Conservation (phyloP, 2,888 invertebrate genomes). For the Campoplex nolae region DNA sequence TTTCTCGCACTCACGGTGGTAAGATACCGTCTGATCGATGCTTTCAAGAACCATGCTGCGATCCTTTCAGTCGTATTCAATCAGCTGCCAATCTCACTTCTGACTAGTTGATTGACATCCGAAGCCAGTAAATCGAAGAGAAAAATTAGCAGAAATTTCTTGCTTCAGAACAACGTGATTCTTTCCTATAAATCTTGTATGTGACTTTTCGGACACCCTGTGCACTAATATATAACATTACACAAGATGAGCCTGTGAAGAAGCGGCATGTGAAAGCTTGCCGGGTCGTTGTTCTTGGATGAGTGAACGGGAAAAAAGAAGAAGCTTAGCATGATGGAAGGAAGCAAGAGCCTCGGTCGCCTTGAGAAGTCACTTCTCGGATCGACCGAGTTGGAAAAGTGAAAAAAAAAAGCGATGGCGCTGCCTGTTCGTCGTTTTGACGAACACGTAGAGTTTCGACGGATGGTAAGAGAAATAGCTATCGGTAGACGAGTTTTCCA, state of each 20-base stretch:
- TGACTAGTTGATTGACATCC: background rate
- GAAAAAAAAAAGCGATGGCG: constrained; percentile 32
- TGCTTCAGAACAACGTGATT: background rate
- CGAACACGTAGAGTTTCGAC: constrained; percentile 26
- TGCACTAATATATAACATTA: constrained; percentile 51
- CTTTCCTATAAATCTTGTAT: background rate
- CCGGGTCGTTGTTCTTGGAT: constrained; percentile 41
- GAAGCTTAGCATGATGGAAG: background rate
- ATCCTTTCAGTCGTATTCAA: background rate
- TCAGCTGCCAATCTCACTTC: background rate
- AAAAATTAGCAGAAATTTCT: background rate
- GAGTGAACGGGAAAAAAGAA: constrained; percentile 25
- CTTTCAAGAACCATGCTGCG: too few relatives aligned
- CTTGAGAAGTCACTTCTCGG: constrained; percentile 36
- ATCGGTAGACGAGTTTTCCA: constrained; percentile 45
- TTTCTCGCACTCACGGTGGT: too few relatives aligned
- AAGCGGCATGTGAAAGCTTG: constrained; percentile 35
- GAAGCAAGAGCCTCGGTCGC: constrained; percentile 30
- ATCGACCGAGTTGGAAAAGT: constrained; percentile 53
- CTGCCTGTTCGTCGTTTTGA: constrained; percentile 24
- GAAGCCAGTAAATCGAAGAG: background rate
- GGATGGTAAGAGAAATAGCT: constrained; percentile 61
- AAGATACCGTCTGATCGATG: too few relatives aligned
- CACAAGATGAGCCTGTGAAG: constrained; percentile 53
- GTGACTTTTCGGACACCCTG: background rate